phyloP scores from a whole-genome alignment of 92 coral and sea anemone species.

The Palythoa grandis region DNA sequence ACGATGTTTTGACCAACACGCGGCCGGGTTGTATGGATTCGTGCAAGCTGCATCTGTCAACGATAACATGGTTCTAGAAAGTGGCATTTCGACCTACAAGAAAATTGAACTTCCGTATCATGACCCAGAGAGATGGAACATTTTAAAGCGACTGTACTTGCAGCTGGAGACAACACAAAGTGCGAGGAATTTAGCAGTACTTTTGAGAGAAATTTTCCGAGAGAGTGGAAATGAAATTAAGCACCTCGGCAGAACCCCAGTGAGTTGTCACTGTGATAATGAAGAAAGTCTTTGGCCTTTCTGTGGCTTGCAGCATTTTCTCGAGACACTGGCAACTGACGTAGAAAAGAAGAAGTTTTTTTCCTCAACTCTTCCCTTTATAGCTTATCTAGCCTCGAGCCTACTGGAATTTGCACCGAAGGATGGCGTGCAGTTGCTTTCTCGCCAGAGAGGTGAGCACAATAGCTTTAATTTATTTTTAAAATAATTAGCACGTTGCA shows the following conservation, averaged over 20 bases:
- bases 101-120: constrained; percentile 59
- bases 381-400: constrained; percentile 65
- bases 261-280: constrained; percentile 5
- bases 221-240: constrained; percentile 57
- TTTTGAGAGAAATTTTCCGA: constrained; percentile 57
- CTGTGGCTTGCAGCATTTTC: constrained; percentile 69
- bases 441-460: constrained; percentile 65
- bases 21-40: background rate
- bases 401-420: constrained; percentile 59
- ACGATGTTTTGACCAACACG: background rate
- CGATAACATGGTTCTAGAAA: background rate
- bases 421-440: constrained; percentile 44
- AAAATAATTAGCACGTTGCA: background rate
- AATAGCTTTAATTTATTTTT: background rate
- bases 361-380: constrained; percentile 60
- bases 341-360: constrained; percentile 63
- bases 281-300: constrained; percentile 62
- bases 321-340: constrained; percentile 59
- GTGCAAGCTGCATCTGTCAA: background rate
- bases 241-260: constrained; percentile 29
- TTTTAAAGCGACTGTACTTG: constrained; percentile 63
- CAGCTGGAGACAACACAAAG: constrained; percentile 46
- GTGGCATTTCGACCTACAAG: constrained; percentile 5
- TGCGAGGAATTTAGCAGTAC: constrained; percentile 35
- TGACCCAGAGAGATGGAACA: constrained; percentile 60